Conservation (phyloP, 2,797 vertebrate species). For the Siniperca obscura region DNA sequence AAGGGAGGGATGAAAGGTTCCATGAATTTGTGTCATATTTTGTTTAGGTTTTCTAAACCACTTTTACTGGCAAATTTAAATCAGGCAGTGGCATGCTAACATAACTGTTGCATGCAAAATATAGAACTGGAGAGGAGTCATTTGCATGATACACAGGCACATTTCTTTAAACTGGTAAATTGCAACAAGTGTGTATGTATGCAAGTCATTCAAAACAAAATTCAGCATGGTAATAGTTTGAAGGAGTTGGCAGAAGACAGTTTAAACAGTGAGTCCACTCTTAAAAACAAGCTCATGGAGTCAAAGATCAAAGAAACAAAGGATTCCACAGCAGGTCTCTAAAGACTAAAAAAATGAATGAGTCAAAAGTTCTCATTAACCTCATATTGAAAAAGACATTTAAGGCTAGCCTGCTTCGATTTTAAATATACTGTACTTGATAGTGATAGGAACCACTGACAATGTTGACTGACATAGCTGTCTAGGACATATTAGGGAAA, state of each 20-base stretch:
- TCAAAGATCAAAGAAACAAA: slow-evolving; percentile 55
- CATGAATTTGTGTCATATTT: background rate
- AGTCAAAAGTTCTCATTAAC: background rate
- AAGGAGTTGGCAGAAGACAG: slow-evolving; percentile 21
- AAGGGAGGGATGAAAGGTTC: background rate
- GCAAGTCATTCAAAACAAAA: slow-evolving; percentile 61
- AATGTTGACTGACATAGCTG: slow-evolving; percentile 10
- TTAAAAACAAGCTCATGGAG: slow-evolving; percentile 73
- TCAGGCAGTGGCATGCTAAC: slow-evolving; percentile 27
- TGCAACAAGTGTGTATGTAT: slow-evolving; percentile 40
- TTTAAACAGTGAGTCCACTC: slow-evolving; percentile 37
- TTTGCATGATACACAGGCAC: background rate
- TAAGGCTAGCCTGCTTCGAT: background rate
- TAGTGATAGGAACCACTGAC: slow-evolving; percentile 20
- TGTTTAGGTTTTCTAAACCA: background rate
- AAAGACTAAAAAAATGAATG: background rate
- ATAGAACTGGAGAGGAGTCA: slow-evolving; percentile 9
- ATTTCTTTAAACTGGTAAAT: slow-evolving; percentile 13
- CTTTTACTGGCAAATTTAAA: slow-evolving; percentile 13
- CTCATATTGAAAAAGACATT: slow-evolving; percentile 7
- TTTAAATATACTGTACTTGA: slow-evolving; percentile 31
- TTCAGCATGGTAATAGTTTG: slow-evolving; percentile 43
- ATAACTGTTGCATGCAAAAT: slow-evolving; percentile 55
- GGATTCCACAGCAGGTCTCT: slow-evolving; percentile 39
- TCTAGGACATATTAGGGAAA: slow-evolving; percentile 14